Percentiles rank a stretch among this genome's conserved stretches.
phyloP scores from a whole-genome alignment of 2,888 invertebrate genomes.

The Embidobia sp. region DNA sequence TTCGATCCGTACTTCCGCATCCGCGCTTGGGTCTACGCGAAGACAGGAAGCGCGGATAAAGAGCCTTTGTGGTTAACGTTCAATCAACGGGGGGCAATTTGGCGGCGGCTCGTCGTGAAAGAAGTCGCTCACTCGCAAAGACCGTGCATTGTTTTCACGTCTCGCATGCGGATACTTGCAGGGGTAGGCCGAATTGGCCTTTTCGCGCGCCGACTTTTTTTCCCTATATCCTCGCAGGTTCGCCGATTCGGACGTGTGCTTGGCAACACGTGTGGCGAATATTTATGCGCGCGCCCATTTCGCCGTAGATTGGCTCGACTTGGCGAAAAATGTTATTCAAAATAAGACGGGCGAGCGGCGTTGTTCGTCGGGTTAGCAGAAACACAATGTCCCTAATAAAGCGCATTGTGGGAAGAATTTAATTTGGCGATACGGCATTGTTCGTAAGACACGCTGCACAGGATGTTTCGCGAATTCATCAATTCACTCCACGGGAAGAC shows the following conservation, averaged over 20 bases:
- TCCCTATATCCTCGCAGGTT: conserved; percentile 34
- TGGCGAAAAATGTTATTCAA: conserved; percentile 32
- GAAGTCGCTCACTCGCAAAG: conserved; percentile 36
- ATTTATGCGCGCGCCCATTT: conserved; percentile 49
- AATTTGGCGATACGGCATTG: conserved; percentile 39
- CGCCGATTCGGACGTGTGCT: conserved; percentile 47
- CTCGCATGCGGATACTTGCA: conserved; percentile 9
- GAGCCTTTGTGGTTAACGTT: conserved; percentile 33
- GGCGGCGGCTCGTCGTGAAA: conserved; percentile 6
- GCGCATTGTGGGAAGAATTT: conserved; percentile 39
- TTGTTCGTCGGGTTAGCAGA: conserved; percentile 7
- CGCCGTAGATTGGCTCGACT: conserved; percentile 43
- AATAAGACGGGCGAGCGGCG: conserved; percentile 6
- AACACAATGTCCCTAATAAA: conserved; percentile 27
- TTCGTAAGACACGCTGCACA: conserved; percentile 24
- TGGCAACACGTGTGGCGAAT: conserved; percentile 54
- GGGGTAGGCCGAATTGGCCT: conserved; percentile 34
- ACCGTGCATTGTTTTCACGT: conserved; percentile 28
- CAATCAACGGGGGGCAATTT: conserved; percentile 60
- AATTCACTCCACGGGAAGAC: conserved; percentile 48
- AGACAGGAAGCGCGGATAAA: conserved; percentile 53
- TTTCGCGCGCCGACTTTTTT: conserved; percentile 36
- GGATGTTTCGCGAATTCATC: conserved; percentile 53
- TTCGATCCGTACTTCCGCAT: conserved; percentile 61
- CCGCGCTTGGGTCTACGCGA: conserved; percentile 43